Percentiles rank a stretch among this genome's conserved stretches.
Conservation (phyloP, 2,888 invertebrate species). For the Alsophila aescularia region DNA sequence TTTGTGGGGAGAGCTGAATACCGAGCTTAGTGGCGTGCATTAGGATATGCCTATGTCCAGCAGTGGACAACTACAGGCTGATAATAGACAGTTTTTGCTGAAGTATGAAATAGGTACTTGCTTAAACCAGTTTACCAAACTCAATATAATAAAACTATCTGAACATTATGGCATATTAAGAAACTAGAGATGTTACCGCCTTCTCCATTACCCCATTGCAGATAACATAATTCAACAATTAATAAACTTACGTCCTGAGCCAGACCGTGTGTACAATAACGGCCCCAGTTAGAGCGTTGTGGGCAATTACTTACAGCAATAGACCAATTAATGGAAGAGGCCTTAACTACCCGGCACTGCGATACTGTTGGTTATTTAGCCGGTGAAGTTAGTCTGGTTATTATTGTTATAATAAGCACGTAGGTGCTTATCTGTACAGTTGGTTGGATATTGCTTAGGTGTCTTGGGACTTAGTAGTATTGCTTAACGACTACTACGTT, state of each 20-base stretch:
- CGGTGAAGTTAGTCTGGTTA: slow-evolving; percentile 21
- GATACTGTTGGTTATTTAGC: slow-evolving; percentile 32
- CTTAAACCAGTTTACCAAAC: too few species aligned
- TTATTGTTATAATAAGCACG: slow-evolving; percentile 21
- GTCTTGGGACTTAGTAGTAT: not conserved
- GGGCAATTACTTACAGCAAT: slow-evolving; percentile 62
- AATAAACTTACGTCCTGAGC: slow-evolving; percentile 52
- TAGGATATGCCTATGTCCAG: too few species aligned
- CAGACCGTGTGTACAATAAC: slow-evolving; percentile 49
- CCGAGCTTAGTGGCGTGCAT: too few species aligned
- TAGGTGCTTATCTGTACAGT: slow-evolving; percentile 15
- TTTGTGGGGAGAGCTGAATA: too few species aligned
- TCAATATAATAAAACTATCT: too few species aligned
- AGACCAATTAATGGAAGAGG: slow-evolving; percentile 58
- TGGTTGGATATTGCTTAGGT: not conserved
- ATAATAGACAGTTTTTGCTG: too few species aligned
- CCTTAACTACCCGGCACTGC: slow-evolving; percentile 50
- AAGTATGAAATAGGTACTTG: too few species aligned
- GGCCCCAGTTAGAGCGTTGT: slow-evolving; percentile 53
- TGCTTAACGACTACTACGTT: not conserved
- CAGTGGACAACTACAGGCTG: too few species aligned
- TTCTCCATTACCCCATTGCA: slow-evolving; percentile 19
- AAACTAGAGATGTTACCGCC: not conserved
- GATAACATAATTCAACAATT: slow-evolving; percentile 47
- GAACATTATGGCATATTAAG: too few species aligned